These are phyloP conservation scores for Drosophila nikananu DNA, from an alignment of 1,140 invertebrate species.

Conservation along the genomic window DNA sequence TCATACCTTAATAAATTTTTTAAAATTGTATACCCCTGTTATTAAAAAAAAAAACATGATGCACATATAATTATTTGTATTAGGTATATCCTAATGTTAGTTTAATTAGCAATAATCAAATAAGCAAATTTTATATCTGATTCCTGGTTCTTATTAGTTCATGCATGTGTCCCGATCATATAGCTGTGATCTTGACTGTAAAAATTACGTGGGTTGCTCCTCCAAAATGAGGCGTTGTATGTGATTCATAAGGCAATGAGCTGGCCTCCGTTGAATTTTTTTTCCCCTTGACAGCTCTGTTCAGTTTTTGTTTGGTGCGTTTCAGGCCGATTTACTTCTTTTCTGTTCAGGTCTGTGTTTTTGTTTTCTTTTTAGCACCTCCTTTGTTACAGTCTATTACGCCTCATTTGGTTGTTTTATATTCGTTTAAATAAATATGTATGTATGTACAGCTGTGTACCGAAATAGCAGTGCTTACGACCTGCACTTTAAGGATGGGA, in stretches of 20 bases:
- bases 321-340: conserved; percentile 11
- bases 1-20: too few relatives aligned
- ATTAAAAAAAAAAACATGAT: too few relatives aligned
- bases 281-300: conserved; percentile 1
- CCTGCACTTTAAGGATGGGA: too few relatives aligned
- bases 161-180: neutral
- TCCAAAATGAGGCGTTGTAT: neutral
- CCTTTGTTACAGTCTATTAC: conserved; percentile 61
- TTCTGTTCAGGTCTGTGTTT: conserved; percentile 11
- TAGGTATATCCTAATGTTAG: too few relatives aligned
- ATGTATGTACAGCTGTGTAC: too few relatives aligned
- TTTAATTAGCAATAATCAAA: neutral
- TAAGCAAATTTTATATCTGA: neutral
- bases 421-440: conserved; percentile 4
- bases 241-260: conserved; percentile 20
- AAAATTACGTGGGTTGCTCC: neutral
- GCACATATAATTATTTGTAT: too few relatives aligned
- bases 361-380: conserved; percentile 1
- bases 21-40: too few relatives aligned
- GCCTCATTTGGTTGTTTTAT: conserved; percentile 27
- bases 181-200: neutral
- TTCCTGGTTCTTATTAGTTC: neutral
- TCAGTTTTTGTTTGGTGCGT: conserved; percentile 18
- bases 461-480: too few relatives aligned
- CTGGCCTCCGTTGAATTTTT: conserved; percentile 6